phyloP scores from a whole-genome alignment of 92 coral and sea anemone genomes.

The Phenganax stokvisi region DNA sequence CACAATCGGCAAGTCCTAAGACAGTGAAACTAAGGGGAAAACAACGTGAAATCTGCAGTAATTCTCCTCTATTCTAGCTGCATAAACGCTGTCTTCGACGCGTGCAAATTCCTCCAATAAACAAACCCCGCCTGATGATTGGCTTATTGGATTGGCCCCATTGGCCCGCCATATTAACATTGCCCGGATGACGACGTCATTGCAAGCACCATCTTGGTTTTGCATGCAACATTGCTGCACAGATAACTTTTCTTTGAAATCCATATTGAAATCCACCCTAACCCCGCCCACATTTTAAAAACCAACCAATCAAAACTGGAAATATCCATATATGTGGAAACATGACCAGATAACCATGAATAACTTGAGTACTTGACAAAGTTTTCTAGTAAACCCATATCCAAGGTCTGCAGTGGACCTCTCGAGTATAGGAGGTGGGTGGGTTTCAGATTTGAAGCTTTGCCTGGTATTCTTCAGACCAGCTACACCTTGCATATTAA shows the following conservation, averaged over 20 bases:
- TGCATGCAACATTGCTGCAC: background rate
- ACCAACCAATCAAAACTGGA: too few relatives aligned
- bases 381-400: too few relatives aligned
- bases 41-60: conserved; percentile 8
- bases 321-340: too few relatives aligned
- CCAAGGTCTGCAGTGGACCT: too few relatives aligned
- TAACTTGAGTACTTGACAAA: too few relatives aligned
- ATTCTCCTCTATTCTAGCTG: conserved; percentile 32
- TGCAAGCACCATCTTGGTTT: background rate
- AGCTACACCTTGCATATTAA: too few relatives aligned
- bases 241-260: background rate
- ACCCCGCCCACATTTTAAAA: too few relatives aligned
- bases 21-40: conserved; percentile 72
- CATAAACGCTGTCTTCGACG: conserved; percentile 84
- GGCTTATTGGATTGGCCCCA: conserved; percentile 53
- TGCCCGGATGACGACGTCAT: conserved; percentile 98
- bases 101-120: conserved; percentile 91
- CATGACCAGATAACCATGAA: too few relatives aligned
- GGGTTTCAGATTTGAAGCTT: too few relatives aligned
- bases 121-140: conserved; percentile 88
- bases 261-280: background rate
- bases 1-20: conserved; percentile 80
- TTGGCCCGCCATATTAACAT: conserved; percentile 94
- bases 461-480: too few relatives aligned
- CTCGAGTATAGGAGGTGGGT: too few relatives aligned